Evolutionary conservation across 2,888 invertebrate species (phyloP).

Genomic region (Nasonia oneida): DNA sequence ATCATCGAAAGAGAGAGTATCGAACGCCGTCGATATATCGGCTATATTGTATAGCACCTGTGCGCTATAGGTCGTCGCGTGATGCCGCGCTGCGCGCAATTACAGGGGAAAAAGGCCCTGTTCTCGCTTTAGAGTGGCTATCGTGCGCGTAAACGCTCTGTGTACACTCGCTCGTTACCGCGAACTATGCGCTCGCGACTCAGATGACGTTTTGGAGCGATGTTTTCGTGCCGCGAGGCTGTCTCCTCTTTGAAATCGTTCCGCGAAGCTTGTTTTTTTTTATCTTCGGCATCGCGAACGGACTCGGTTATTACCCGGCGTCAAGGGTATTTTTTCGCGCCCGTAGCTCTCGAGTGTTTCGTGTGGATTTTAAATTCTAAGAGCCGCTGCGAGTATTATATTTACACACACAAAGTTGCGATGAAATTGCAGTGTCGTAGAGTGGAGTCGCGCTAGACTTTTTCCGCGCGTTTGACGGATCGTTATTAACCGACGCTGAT

Average conservation of each 20-base stretch:
- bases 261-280: background rate
- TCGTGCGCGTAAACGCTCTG: conserved; percentile 73
- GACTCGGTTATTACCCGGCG: background rate
- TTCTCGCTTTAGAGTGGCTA: conserved; percentile 72
- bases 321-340: background rate
- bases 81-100: conserved; percentile 35
- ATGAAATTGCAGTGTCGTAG: background rate
- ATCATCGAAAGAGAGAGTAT: conserved; percentile 13
- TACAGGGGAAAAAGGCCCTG: conserved; percentile 63
- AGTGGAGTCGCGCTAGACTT: background rate
- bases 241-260: conserved; percentile 14
- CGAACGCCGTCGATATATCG: background rate
- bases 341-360: background rate
- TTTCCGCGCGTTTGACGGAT: background rate
- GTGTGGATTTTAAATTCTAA: background rate
- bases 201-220: background rate
- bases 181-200: background rate
- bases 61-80: conserved; percentile 41
- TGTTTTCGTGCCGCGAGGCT: conserved; percentile 53
- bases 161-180: conserved; percentile 66
- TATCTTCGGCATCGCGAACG: background rate
- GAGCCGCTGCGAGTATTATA: background rate
- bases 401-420: background rate
- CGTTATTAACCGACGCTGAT: background rate
- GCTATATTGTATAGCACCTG: background rate